Base-by-base conservation (phyloP, 1,140 invertebrate species). In the Matsumurasca onukii region DNA sequence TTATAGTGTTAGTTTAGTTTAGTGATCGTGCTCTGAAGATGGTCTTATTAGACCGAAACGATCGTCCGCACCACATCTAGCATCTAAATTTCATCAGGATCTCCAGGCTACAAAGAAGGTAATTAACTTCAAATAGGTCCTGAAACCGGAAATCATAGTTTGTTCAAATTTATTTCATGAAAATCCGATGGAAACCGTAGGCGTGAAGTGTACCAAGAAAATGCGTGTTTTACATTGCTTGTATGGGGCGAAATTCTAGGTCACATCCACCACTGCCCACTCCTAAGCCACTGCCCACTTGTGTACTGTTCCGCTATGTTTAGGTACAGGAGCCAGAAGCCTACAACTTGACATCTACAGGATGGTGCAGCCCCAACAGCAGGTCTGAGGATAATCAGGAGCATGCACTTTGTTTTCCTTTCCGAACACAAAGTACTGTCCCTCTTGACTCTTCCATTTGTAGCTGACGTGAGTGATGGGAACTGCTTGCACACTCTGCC, bases 331-430 rank as follows among this genome's bases (percentile, higher is more conserved):
- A 39, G 5, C 5, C 17, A 39, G 34, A 39, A 39, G 17, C 34
- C 34, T 9, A 39, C 34, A 39, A 39, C 34, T 9, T 17, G 34
- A 25, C 55, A 25, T 64, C 59, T 51, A 67, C 17, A 82, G 31
- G 29, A 84, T 76, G 62, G 51, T 71, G 73, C 84, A 85, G 1
- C 83, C 83, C 72, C 84, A 86, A 70, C 81, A 85, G 74, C 82
- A 85, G 30, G 77, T 82, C 71, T 85, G 82, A 22, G 84, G 85
- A 72, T 86, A 86, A 70, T 84, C 80, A 9, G 83, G 81, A 3
- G 81, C 78, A 72, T 81, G 76, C 2, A 84, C 81, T 70, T 77
- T 79, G 65, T 81, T 78, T 69, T 86, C 83, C 48, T 80, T 77
- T 22, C 84, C 84, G 76, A 82, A 86, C 9, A 86, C 78, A 74